A percentile compares a stretch with the other conserved stretches of the same genome.
phyloP scores from a whole-genome alignment of 53 echinoderm and acorn worm genomes.

The Holothuria scabra region DNA sequence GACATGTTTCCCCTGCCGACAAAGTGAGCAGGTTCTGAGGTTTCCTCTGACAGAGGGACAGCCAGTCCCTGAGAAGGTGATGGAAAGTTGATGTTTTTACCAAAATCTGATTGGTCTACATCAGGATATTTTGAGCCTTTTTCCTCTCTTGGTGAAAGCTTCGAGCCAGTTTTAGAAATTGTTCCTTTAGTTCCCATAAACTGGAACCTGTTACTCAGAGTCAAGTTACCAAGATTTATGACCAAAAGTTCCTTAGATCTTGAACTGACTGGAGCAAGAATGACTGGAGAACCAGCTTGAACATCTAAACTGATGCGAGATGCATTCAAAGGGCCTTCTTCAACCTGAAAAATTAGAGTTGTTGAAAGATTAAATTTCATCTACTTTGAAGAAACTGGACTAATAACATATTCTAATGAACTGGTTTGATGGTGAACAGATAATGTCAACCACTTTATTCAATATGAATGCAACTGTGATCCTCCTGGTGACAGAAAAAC shows the following conservation, averaged over 20 bases:
- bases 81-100: slow-evolving; percentile 13
- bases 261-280: slow-evolving; percentile 92
- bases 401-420: no score
- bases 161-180: slow-evolving; percentile 71
- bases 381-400: no score
- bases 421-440: no score
- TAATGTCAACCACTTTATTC: no score
- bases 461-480: no score
- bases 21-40: neutral
- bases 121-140: neutral
- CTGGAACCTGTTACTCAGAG: slow-evolving; percentile 86
- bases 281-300: slow-evolving; percentile 97
- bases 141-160: slow-evolving; percentile 28
- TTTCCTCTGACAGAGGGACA: neutral
- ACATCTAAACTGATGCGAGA: slow-evolving; percentile 88
- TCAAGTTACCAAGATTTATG: slow-evolving; percentile 93
- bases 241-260: slow-evolving; percentile 84
- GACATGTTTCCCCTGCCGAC: slow-evolving; percentile 13
- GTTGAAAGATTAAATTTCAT: no score
- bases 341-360: slow-evolving; percentile 52
- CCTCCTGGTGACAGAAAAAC: no score
- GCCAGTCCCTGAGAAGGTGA: slow-evolving; percentile 19
- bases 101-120: neutral
- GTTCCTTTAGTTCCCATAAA: slow-evolving; percentile 84
- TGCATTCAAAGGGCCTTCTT: slow-evolving; percentile 71